Evolutionary conservation across 2,113 vertebrate genomes (phyloP), one percentile per base, ranked within the genome.

Genomic region (Ophthalmolycus amberensis): DNA sequence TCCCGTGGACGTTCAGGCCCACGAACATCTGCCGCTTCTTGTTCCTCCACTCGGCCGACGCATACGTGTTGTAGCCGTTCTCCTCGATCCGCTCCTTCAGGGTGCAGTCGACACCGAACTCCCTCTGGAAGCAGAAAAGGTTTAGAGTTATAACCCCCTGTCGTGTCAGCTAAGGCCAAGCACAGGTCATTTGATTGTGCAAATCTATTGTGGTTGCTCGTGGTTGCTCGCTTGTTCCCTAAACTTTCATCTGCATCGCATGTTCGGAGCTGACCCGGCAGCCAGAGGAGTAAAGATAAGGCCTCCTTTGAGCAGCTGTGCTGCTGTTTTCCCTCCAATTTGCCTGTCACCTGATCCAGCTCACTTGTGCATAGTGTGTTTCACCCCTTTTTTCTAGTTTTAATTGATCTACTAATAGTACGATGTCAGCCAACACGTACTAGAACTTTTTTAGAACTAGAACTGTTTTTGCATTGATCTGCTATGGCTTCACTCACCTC

Each of bases 1-100:
- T 95, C 82, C 98, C 98, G 54, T 96, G 97, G 72, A 97, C 96
- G 54, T 96, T 99, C 81, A 99, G 88, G n/a, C 97, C 97, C 83
- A 99, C 96, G 58, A 99, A 99, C 98, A 99, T 99, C 92, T 97
- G 97, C 70, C 96, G 95, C 88, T 96, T 97, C 11, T 97, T 98
- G 91, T 97, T 96, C 89, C 95, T 97, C 98, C 98, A 99, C 91
- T 96, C 94, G 27, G 97, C 96, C 2, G 98, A 99, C 0, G 98
- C 97, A 0, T 99, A 99, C 1, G 98, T 99, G 87, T 99, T 99
- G 91, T 99, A 99, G 77, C 98, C 97, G 3, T 99, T 99, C 95
- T 99, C 98, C 93, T 99, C 97, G 84, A 99, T 99, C 50, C 98
- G 95, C 89, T 99, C 98, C 91, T 98, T 99, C 92, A 99, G 90